These are phyloP conservation scores for Hylyphantes graminicola DNA, from an alignment of 1,140 invertebrate species.

Conservation along the genomic window DNA sequence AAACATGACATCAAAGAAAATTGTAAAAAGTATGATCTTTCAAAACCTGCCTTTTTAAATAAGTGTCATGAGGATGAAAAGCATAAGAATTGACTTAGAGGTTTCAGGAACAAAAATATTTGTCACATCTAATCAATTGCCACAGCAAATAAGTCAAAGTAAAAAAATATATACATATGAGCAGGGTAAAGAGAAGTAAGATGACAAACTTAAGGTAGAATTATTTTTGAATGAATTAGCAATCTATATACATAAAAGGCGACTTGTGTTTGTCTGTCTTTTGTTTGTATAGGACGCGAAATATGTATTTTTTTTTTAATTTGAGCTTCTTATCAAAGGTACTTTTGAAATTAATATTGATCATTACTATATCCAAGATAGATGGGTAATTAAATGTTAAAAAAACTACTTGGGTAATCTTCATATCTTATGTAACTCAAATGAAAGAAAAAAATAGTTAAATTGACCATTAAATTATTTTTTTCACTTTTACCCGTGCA, in stretches of 20 bases:
- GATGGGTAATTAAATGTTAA: no score
- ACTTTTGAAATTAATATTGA: no score
- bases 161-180: conserved; percentile 7
- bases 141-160: not conserved
- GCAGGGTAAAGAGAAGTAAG: not conserved
- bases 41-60: conserved; percentile 37
- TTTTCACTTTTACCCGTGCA: no score
- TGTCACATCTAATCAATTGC: conserved; percentile 1
- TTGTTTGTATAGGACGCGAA: not conserved
- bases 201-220: not conserved
- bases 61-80: conserved; percentile 14
- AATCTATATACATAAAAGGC: not conserved
- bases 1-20: conserved; percentile 24
- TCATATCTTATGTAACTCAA: no score
- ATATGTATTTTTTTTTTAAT: not conserved
- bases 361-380: no score
- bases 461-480: no score
- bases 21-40: not conserved
- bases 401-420: no score
- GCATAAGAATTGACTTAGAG: conserved; percentile 48
- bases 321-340: no score
- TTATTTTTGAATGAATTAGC: not conserved
- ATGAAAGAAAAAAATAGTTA: no score
- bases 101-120: conserved; percentile 54
- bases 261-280: not conserved